Evolutionary conservation across 2,888 invertebrate species (phyloP), one percentile per base, ranked within the genome.

Genomic region (Polydrusus pterygomalis): DNA sequence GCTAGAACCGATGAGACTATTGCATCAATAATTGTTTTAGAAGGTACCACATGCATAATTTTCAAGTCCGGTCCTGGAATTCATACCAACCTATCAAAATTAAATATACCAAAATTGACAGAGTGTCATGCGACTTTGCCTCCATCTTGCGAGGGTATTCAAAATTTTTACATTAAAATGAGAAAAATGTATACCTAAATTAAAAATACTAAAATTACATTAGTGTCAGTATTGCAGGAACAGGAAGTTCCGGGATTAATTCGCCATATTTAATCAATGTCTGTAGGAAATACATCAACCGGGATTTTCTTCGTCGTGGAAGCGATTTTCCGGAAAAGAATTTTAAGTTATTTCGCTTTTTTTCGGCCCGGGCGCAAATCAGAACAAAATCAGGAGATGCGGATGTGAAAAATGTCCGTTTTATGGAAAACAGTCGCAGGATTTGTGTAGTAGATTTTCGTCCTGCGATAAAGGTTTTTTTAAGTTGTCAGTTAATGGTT

Each of bases 201-300:
- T 13, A n/a, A 67, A 51, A 67, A 51, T 15, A 15, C 49, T 6
- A 20, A 13, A 47, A 15, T 20, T 10, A 51, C 51, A 51, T 51
- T 7, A 25, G 62, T 18, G 10, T 6, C 8, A 18, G 9, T 8
- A 40, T 20, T 40, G 43, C 34, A 49, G 49, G 17, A 38, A 38
- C 17, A 7, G 11, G 34, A 60, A 60, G 38, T 60, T 38, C 60
- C 25, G 25, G 47, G 62, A 70, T 68, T 62, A 70, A 70, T 70
- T 60, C 51, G 13, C 13, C 17, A 62, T 51, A 60, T 70, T 74
- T 74, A 74, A 74, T 74, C 74, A 74, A 69, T 18, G 74, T 70
- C 74, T 63, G 38, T 40, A 11, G 64, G 68, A 74, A 58, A 74
- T 74, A 64, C 70, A 74, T 74, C 74, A 74, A 69, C 20, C 47